Percentiles rank a stretch among this genome's conserved stretches.
Evolutionary conservation across 2,797 vertebrate species (phyloP).

Genomic region (Acanthurus lineatus): DNA sequence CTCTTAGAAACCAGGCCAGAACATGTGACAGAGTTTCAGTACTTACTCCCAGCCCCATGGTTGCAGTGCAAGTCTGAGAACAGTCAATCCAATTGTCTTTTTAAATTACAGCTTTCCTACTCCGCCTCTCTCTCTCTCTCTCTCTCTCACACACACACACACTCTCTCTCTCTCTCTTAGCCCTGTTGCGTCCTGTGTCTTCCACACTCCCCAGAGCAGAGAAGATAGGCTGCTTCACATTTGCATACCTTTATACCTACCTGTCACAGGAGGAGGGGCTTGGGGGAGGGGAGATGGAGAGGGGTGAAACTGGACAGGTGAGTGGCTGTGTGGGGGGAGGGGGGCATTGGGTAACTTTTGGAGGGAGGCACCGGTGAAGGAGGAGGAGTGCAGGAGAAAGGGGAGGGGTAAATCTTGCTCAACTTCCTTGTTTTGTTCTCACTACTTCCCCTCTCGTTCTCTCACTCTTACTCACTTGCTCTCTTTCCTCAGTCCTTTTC

Average conservation of each 20-base stretch:
- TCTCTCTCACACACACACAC: constrained; percentile 48
- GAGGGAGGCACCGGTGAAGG: not conserved
- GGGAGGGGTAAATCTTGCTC: constrained; percentile 48
- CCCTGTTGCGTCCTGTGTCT: constrained; percentile 50
- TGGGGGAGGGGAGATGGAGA: not conserved
- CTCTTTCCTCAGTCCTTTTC: not conserved
- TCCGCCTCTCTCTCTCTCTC: constrained; percentile 74
- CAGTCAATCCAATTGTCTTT: constrained; percentile 78
- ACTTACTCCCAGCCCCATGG: constrained; percentile 89
- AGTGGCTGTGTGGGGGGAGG: constrained; percentile 27
- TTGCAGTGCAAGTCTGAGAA: constrained; percentile 71
- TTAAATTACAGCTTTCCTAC: constrained; percentile 75
- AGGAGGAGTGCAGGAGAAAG: constrained; percentile 26
- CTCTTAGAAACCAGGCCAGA: constrained; percentile 41
- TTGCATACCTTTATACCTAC: constrained; percentile 81
- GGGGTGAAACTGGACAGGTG: constrained; percentile 66
- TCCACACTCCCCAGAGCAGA: constrained; percentile 72
- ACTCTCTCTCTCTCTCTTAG: constrained; percentile 44
- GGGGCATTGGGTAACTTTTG: not conserved
- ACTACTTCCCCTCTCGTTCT: constrained; percentile 21
- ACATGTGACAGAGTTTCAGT: constrained; percentile 60
- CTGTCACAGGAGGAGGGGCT: constrained; percentile 76
- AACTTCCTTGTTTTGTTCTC: constrained; percentile 68
- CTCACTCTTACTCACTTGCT: constrained; percentile 14
- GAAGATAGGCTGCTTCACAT: constrained; percentile 65